These are phyloP conservation scores for Scrobipalpa atriplicella DNA, from an alignment of 2,888 invertebrate species.

Conservation along the genomic window DNA sequence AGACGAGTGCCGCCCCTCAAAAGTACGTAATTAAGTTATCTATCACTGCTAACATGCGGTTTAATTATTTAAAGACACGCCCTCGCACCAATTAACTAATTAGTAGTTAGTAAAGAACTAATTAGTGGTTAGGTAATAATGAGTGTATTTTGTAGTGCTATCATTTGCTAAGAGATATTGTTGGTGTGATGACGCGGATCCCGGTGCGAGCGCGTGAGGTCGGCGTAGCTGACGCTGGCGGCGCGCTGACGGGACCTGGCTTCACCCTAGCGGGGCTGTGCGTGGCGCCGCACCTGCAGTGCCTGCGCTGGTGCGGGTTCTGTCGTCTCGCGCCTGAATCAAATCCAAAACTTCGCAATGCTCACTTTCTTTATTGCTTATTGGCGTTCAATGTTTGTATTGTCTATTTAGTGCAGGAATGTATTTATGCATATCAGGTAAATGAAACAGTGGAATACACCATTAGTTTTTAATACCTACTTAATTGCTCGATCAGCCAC, in stretches of 20 bases:
- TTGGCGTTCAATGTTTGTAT: constrained; percentile 43
- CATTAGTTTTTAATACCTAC: too few species aligned
- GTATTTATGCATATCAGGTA: constrained; percentile 53
- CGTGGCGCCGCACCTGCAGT: constrained; percentile 44
- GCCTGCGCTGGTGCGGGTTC: constrained; percentile 47
- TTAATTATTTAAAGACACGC: background rate
- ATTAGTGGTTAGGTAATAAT: background rate
- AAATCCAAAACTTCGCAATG: constrained; percentile 38
- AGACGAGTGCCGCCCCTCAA: background rate
- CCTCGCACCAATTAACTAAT: background rate
- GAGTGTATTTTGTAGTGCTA: background rate
- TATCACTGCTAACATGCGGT: background rate
- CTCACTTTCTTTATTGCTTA: constrained; percentile 42
- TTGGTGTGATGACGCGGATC: background rate
- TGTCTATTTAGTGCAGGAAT: constrained; percentile 50
- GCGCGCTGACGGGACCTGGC: background rate
- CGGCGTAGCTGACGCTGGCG: background rate
- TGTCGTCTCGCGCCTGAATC: constrained; percentile 37
- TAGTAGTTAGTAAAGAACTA: background rate
- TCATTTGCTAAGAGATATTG: background rate
- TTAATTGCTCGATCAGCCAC: background rate
- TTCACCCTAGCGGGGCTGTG: constrained; percentile 37
- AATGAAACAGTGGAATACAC: background rate
- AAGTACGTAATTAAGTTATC: background rate
- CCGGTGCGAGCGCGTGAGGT: background rate